Evolutionary conservation across 2,888 invertebrate species (phyloP).

Genomic region (Chloromyia formosa): DNA sequence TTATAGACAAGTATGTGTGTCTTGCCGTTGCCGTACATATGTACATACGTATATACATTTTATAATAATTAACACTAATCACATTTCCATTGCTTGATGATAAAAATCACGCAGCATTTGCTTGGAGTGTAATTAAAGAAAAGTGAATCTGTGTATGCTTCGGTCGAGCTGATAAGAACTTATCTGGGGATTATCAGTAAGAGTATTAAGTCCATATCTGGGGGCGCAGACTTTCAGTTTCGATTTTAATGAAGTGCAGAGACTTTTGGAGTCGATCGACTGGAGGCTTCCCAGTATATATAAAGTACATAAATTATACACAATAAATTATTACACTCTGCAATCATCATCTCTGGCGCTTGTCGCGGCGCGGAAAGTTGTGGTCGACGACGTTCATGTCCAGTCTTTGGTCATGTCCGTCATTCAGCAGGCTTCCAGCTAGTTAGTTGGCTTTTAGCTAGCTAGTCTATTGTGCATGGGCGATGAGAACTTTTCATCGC

Average conservation of each 20-base stretch:
- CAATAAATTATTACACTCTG: constrained; percentile 15
- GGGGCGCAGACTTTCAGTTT: constrained; percentile 49
- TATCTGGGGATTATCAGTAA: constrained; percentile 48
- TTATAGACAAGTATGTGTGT: too few relatives aligned
- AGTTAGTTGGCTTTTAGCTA: background rate
- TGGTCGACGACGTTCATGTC: too few relatives aligned
- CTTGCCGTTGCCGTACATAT: too few relatives aligned
- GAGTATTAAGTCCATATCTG: constrained; percentile 44
- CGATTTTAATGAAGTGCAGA: constrained; percentile 43
- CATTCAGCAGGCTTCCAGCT: too few relatives aligned
- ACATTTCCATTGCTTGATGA: constrained; percentile 15
- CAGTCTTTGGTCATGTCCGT: too few relatives aligned
- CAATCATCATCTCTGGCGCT: background rate
- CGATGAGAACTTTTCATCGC: background rate
- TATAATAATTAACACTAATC: constrained; percentile 47
- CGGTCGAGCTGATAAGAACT: constrained; percentile 40
- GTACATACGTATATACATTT: too few relatives aligned
- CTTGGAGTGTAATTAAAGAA: constrained; percentile 44
- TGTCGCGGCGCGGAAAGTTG: too few relatives aligned
- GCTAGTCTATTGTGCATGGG: background rate
- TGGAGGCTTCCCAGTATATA: background rate
- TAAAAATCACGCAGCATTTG: constrained; percentile 29
- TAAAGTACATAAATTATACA: background rate
- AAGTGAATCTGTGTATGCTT: constrained; percentile 48
- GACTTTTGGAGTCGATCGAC: constrained; percentile 20